Conservation (phyloP, 1,140 invertebrate genomes). For the Ceratosolen solmsi region DNA sequence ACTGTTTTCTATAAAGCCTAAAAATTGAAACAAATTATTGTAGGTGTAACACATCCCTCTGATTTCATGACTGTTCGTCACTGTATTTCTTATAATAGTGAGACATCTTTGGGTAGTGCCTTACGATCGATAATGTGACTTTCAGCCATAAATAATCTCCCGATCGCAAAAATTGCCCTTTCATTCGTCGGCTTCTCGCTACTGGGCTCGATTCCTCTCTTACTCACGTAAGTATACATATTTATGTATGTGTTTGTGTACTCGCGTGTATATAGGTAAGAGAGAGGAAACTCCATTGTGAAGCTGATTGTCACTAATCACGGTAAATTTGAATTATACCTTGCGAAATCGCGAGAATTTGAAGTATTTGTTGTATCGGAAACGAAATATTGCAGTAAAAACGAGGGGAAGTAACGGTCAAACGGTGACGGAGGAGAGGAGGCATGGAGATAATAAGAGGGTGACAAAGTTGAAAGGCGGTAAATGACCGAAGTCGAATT, state of each 20-base stretch:
- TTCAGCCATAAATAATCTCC: constrained; percentile 68
- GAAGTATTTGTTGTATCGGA: not conserved
- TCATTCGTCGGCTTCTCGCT: not conserved
- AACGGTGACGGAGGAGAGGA: not conserved
- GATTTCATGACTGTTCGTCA: too few species aligned
- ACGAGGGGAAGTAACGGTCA: not conserved
- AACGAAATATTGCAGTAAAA: constrained; percentile 36
- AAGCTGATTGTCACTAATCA: constrained; percentile 61
- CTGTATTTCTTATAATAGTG: too few species aligned
- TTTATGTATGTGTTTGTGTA: not conserved
- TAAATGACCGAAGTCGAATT: not conserved
- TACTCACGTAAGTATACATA: not conserved
- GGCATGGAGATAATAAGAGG: constrained; percentile 18
- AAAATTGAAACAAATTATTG: not conserved
- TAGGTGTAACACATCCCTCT: too few species aligned
- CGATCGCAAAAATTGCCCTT: constrained; percentile 69
- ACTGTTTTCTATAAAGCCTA: not conserved
- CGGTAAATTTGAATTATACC: constrained; percentile 55
- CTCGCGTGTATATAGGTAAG: too few species aligned
- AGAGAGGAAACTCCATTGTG: not conserved
- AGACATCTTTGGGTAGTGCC: too few species aligned
- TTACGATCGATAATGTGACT: constrained; percentile 63
- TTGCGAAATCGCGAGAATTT: constrained; percentile 12
- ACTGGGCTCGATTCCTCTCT: not conserved
- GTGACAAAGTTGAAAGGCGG: constrained; percentile 26